phyloP scores from a whole-genome alignment of 2,797 vertebrate species.

The Poeciliopsis gracilis region DNA sequence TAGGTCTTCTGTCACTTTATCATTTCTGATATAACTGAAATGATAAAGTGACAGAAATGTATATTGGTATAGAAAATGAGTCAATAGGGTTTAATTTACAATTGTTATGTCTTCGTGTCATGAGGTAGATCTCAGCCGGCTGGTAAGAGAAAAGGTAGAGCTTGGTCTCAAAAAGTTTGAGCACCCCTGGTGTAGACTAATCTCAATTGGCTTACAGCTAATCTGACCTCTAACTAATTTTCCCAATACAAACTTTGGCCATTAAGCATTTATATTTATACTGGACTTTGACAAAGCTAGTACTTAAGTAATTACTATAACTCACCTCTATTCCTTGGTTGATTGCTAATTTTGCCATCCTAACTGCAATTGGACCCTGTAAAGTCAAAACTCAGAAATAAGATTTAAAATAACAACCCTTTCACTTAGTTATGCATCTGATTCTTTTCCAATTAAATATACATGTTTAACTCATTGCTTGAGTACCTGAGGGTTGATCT shows the following conservation, averaged over 20 bases:
- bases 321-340: conserved; percentile 97
- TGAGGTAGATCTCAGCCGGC: too few relatives aligned
- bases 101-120: too few relatives aligned
- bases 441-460: background rate
- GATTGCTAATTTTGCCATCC: conserved; percentile 97
- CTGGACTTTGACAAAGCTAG: background rate
- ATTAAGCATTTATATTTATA: background rate
- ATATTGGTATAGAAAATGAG: too few relatives aligned
- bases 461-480: background rate
- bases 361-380: conserved; percentile 95
- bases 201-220: too few relatives aligned
- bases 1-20: too few relatives aligned
- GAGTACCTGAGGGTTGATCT: conserved; percentile 94
- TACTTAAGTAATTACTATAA: background rate
- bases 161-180: too few relatives aligned
- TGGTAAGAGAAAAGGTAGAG: too few relatives aligned
- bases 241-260: background rate
- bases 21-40: too few relatives aligned
- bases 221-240: background rate
- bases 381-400: conserved; percentile 22
- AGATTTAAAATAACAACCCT: background rate
- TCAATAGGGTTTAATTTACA: too few relatives aligned
- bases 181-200: too few relatives aligned
- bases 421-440: too few relatives aligned
- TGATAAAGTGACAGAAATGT: too few relatives aligned